Evolutionary conservation across 2,797 vertebrate species (phyloP), one percentile per base, ranked within the genome.

Genomic region (Lutjanus campechanus): DNA sequence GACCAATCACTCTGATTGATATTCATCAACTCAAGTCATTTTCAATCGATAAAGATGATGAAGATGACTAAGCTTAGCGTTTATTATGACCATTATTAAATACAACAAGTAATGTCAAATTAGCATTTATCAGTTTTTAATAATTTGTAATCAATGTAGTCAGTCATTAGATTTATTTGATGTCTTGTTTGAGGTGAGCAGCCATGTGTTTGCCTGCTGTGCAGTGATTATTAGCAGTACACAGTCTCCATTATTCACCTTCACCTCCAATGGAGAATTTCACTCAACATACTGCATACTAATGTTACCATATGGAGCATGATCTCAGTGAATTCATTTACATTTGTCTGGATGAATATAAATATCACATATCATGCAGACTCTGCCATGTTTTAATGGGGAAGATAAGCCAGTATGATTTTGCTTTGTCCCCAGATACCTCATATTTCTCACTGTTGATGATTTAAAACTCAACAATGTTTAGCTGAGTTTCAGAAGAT

Each of bases 221-320:
- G 10, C 61, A 50, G 44, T 59, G 68, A 60, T 65, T 66, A 53
- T 40, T 12, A 59, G n/a, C 29, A 11, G 50, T 3, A 59, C 60
- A 49, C 44, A 20, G 12, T 17, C 43, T 22, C 8, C 44, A 11
- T 53, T 22, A 36, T 46, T 73, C 69, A 46, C n/a, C 64, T 47
- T 41, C 46, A 12, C n/a, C 53, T 20, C 79, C 49, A 1, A 40
- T 7, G 5, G 73, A 71, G 55, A 61, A 44, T 69, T 61, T 36
- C 55, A 62, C 73, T 71, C 47, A 36, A 22, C 47, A 59, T 20
- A n/a, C 1, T 25, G 59, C 22, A 64, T 63, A 12, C n/a, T 63
- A 49, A 58, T 56, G 20, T 46, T 5, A 11, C 11, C 41, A 62
- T 46, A 60, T n/a, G 56, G 56, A 44, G 64, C 29, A 43, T 7